These are phyloP conservation scores for Micrastur ruficollis DNA, from an alignment of 2,797 vertebrate genomes.

Conservation along the genomic window DNA sequence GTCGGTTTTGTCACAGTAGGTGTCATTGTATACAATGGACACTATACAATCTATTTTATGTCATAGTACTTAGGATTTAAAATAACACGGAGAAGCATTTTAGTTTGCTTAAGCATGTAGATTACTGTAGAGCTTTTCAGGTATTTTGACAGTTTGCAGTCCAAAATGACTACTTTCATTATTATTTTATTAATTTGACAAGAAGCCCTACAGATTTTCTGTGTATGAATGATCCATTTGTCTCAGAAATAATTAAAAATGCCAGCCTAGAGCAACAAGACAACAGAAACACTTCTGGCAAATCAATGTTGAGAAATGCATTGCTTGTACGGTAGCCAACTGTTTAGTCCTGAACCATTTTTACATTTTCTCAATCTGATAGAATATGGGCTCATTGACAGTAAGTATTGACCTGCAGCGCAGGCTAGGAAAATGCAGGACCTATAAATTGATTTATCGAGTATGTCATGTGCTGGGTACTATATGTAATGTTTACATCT, in stretches of 20 bases:
- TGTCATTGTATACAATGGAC: constrained; percentile 85
- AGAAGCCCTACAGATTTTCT: constrained; percentile 78
- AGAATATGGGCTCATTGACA: constrained; percentile 54
- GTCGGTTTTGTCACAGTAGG: constrained; percentile 85
- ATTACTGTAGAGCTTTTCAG: constrained; percentile 68
- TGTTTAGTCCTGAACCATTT: constrained; percentile 61
- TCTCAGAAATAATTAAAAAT: constrained; percentile 82
- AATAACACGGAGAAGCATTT: constrained; percentile 56
- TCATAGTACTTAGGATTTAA: constrained; percentile 57
- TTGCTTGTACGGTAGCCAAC: constrained; percentile 69
- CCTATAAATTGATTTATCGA: constrained; percentile 66
- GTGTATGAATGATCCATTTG: constrained; percentile 74
- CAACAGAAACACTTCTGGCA: constrained; percentile 78
- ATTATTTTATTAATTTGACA: constrained; percentile 84
- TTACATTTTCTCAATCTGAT: constrained; percentile 59
- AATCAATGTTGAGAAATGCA: constrained; percentile 78
- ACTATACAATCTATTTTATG: constrained; percentile 87
- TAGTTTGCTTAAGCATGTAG: constrained; percentile 68
- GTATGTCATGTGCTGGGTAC: constrained; percentile 20
- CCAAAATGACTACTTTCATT: constrained; percentile 77
- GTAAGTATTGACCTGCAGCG: constrained; percentile 52
- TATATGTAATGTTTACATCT: constrained; percentile 42
- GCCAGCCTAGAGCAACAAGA: constrained; percentile 78
- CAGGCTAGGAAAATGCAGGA: constrained; percentile 56
- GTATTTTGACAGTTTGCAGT: constrained; percentile 75